Evolutionary conservation across 35 echinoderm and acorn worm genomes (phyloP).

Genomic region (Diadema setosum): DNA sequence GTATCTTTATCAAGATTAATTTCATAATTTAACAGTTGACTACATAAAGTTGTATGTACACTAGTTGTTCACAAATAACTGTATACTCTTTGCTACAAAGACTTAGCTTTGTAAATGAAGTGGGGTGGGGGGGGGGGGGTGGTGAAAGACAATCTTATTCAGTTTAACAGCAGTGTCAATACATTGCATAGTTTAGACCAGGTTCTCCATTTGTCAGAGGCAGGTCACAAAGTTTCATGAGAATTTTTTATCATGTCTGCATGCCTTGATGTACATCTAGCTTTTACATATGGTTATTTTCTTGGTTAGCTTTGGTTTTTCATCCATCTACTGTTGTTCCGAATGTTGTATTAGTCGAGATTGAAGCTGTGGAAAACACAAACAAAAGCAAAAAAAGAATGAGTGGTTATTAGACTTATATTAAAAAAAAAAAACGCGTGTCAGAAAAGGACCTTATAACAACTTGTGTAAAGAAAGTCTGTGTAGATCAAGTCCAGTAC

Average conservation of each 20-base stretch:
- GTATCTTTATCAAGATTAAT: too few species aligned
- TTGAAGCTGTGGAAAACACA: too few species aligned
- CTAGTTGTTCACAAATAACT: too few species aligned
- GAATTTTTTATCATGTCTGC: not conserved
- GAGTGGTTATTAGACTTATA: not conserved
- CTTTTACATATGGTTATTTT: not conserved
- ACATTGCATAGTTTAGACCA: too few species aligned
- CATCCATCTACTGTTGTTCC: not conserved
- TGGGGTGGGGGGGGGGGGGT: too few species aligned
- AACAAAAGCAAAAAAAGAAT: not conserved
- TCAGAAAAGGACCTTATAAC: not conserved
- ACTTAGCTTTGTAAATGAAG: too few species aligned
- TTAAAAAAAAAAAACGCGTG: not conserved
- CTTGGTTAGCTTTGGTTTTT: constrained; percentile 20
- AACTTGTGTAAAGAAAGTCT: not conserved
- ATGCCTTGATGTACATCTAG: constrained; percentile 34
- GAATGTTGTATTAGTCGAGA: not conserved
- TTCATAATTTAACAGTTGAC: too few species aligned
- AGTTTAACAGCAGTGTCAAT: too few species aligned
- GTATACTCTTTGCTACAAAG: too few species aligned
- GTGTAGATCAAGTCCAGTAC: not conserved
- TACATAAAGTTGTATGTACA: too few species aligned
- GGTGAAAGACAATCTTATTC: too few species aligned
- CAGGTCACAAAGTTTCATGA: not conserved
- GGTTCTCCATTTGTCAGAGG: not conserved